These are phyloP conservation scores for Hydrozoanthus tunicans DNA, from an alignment of 64 coral and sea anemone genomes.

Conservation along the genomic window DNA sequence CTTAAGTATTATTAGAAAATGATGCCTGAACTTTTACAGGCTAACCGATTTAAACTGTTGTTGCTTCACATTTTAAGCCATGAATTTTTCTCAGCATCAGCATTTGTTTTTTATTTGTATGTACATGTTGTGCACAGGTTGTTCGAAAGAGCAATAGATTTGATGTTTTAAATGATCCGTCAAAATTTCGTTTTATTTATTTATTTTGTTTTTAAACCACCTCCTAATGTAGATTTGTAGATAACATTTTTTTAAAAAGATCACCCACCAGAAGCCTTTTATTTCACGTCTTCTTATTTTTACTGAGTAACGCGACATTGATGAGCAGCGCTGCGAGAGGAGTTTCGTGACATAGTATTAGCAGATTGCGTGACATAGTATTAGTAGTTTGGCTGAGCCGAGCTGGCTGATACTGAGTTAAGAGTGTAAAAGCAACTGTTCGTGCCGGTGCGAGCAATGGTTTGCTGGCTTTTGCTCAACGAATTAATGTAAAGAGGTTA, in stretches of 20 bases:
- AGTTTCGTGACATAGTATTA: background rate
- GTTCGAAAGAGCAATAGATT: background rate
- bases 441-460: slow-evolving; percentile 42
- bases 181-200: slow-evolving; percentile 11
- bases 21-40: too few relatives aligned
- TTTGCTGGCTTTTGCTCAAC: slow-evolving; percentile 26
- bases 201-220: background rate
- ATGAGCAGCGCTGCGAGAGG: slow-evolving; percentile 3
- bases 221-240: background rate
- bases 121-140: background rate
- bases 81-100: background rate
- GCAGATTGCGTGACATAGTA: background rate
- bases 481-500: background rate
- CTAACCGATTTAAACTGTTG: too few relatives aligned
- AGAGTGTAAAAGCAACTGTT: slow-evolving; percentile 20
- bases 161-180: background rate
- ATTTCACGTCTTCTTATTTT: background rate
- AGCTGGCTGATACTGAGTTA: background rate
- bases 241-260: background rate
- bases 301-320: background rate
- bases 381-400: slow-evolving; percentile 48
- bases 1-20: too few relatives aligned
- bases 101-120: background rate
- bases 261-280: background rate
- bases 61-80: background rate